Conservation (phyloP, 2,888 invertebrate species). For the Pollenia griseotomentosa region DNA sequence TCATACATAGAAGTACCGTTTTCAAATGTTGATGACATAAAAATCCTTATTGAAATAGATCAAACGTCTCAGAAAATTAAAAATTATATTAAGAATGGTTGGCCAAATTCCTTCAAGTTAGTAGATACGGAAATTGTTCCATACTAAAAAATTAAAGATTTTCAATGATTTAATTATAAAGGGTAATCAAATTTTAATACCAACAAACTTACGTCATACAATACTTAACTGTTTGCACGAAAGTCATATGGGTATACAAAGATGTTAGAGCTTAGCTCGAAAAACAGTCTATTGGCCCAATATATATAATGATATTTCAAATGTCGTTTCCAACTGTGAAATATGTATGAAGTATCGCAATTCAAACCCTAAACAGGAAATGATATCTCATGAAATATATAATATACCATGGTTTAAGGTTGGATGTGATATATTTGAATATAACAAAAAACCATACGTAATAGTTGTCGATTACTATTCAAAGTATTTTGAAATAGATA, state of each 20-base stretch:
- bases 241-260: constrained; percentile 33
- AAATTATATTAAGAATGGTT: constrained; percentile 63
- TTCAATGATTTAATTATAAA: constrained; percentile 62
- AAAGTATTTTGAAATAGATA: too few species aligned
- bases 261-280: constrained; percentile 54
- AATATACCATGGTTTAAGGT: constrained; percentile 59
- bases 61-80: constrained; percentile 45
- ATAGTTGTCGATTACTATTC: too few species aligned
- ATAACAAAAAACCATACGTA: too few species aligned
- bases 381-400: constrained; percentile 40
- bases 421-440: too few species aligned
- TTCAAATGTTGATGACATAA: constrained; percentile 26
- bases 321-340: constrained; percentile 70
- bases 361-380: constrained; percentile 49
- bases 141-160: constrained; percentile 53
- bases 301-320: constrained; percentile 61
- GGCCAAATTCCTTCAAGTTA: constrained; percentile 63
- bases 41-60: constrained; percentile 5
- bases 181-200: constrained; percentile 58
- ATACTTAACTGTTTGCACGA: constrained; percentile 46
- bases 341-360: constrained; percentile 67
- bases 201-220: constrained; percentile 31
- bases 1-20: constrained; percentile 2
- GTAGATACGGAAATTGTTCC: constrained; percentile 38
- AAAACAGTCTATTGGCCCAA: constrained; percentile 68